Evolutionary conservation across 2,113 vertebrate species (phyloP).

Genomic region (Bucco capensis): DNA sequence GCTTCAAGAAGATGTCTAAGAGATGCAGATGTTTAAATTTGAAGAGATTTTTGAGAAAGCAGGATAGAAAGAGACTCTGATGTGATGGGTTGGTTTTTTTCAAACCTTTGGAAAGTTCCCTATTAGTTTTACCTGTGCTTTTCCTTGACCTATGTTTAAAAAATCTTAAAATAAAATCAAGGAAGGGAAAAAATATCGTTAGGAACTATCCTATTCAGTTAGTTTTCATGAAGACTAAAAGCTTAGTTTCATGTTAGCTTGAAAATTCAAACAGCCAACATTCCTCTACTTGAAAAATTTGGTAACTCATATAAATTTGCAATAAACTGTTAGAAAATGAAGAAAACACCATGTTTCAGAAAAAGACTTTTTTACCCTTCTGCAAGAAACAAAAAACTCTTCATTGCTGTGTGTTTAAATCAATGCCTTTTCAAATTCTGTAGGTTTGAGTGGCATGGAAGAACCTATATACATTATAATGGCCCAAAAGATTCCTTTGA

Average conservation of each 20-base stretch:
- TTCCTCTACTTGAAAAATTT: too few relatives aligned
- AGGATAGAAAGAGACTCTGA: background rate
- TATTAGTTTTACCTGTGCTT: background rate
- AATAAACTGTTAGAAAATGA: background rate
- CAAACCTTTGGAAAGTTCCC: background rate
- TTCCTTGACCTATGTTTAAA: background rate
- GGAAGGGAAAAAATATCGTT: background rate
- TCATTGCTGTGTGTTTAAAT: background rate
- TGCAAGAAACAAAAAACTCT: background rate
- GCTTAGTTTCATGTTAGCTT: background rate
- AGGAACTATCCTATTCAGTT: background rate
- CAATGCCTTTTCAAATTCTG: background rate
- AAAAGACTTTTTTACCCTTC: background rate
- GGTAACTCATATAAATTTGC: background rate
- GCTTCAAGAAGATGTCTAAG: background rate
- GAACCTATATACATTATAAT: background rate
- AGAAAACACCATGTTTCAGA: background rate
- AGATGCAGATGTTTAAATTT: background rate
- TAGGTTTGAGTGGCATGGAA: background rate
- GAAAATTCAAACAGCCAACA: background rate
- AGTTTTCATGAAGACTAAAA: background rate
- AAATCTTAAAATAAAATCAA: background rate
- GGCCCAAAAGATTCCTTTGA: background rate
- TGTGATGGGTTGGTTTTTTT: background rate
- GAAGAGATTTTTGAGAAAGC: background rate